Evolutionary conservation across 2,113 vertebrate species (phyloP).

Genomic region (Bolborhynchus lineola): DNA sequence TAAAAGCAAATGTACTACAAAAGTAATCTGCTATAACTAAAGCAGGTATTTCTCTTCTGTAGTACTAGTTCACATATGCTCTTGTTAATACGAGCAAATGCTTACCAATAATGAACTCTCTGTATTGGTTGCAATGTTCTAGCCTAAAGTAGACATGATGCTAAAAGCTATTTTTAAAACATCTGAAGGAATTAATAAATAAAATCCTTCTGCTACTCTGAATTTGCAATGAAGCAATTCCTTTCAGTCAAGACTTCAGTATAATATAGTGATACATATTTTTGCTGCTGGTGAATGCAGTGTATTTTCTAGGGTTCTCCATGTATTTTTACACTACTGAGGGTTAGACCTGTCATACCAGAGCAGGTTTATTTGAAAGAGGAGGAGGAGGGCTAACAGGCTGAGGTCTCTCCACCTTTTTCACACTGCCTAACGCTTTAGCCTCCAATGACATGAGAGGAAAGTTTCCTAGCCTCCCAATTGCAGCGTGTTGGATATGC

Average conservation of each 20-base stretch:
- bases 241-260: neutral
- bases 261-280: neutral
- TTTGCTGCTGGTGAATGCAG: neutral
- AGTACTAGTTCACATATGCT: neutral
- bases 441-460: neutral
- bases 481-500: neutral
- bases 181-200: neutral
- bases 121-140: neutral
- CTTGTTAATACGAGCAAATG: neutral
- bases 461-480: neutral
- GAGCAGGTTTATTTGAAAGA: neutral
- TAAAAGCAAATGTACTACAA: neutral
- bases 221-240: neutral
- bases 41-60: neutral
- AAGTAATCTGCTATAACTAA: neutral
- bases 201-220: neutral
- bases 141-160: neutral
- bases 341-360: neutral
- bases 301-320: neutral
- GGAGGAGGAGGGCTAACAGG: neutral
- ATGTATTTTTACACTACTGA: neutral
- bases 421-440: neutral
- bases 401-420: neutral
- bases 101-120: neutral
- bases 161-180: conserved; percentile 4